A percentile compares a stretch with the other conserved stretches of the same genome.
phyloP scores from a whole-genome alignment of 1,140 invertebrate genomes.

The Camponotus vicinus region DNA sequence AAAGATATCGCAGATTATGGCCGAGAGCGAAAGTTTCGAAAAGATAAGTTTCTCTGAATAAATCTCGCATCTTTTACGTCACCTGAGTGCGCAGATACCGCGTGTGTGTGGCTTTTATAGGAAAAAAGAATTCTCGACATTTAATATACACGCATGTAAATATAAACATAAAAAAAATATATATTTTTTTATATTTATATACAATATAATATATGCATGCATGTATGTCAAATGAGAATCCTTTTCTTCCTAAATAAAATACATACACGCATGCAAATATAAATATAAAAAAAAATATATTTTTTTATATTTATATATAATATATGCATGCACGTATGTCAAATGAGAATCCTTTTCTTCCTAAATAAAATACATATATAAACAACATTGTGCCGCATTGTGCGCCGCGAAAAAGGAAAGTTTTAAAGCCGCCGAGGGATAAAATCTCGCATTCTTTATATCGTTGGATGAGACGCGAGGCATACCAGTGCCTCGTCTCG shows the following conservation, averaged over 20 bases:
- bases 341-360: too few species aligned
- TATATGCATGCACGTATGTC: too few species aligned
- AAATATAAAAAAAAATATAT: too few species aligned
- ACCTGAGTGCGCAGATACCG: too few species aligned
- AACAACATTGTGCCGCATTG: background rate
- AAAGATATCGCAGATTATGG: background rate
- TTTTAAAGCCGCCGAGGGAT: constrained; percentile 53
- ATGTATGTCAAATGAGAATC: too few species aligned
- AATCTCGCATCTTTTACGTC: constrained; percentile 8
- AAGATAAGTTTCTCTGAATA: background rate
- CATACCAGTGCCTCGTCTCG: constrained; percentile 18
- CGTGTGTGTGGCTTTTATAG: background rate
- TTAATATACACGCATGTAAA: background rate
- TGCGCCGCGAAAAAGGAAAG: constrained; percentile 41
- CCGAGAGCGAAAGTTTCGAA: background rate
- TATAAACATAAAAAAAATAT: too few species aligned
- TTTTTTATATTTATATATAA: too few species aligned
- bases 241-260: too few species aligned
- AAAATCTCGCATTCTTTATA: constrained; percentile 60
- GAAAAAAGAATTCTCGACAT: background rate
- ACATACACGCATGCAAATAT: too few species aligned
- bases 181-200: too few species aligned
- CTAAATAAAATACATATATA: too few species aligned
- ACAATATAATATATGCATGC: too few species aligned
- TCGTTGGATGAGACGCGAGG: background rate